Conservation (phyloP, 2,888 invertebrate genomes). For the Aradus depressus region DNA sequence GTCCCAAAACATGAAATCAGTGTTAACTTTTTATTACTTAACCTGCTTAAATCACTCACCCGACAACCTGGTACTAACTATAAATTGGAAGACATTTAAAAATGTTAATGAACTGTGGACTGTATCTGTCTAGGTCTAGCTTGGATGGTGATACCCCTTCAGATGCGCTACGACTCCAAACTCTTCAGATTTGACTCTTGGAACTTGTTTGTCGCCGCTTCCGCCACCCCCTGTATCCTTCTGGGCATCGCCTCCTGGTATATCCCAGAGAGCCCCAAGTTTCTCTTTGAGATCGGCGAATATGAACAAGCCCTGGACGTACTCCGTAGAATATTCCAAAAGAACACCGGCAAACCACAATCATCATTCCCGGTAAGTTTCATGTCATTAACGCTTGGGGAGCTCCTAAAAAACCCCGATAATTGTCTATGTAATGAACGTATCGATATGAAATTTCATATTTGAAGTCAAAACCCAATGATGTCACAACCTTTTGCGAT, state of each 20-base stretch:
- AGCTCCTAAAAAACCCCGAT: no score
- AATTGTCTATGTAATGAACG: no score
- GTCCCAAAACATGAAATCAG: no score
- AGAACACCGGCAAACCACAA: slow-evolving; percentile 52
- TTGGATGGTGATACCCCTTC: slow-evolving; percentile 64
- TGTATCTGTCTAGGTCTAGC: slow-evolving; percentile 63
- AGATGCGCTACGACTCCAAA: slow-evolving; percentile 47
- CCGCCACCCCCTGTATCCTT: slow-evolving; percentile 56
- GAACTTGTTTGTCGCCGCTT: slow-evolving; percentile 68
- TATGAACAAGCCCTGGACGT: slow-evolving; percentile 60
- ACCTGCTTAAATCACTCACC: no score
- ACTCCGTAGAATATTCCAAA: slow-evolving; percentile 55
- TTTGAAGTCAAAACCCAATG: no score
- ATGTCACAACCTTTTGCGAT: no score
- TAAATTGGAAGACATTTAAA: no score
- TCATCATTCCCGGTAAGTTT: slow-evolving; percentile 56
- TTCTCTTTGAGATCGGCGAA: slow-evolving; percentile 67
- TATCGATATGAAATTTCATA: no score
- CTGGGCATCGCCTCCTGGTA: slow-evolving; percentile 58
- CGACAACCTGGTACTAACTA: no score
- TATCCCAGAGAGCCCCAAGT: slow-evolving; percentile 75
- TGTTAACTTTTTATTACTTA: no score
- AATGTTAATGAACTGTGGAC: no score
- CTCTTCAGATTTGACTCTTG: slow-evolving; percentile 61
- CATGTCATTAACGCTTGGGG: no score